These are phyloP conservation scores for Oncorhynchus clarkii DNA, from an alignment of 2,113 vertebrate genomes.

Conservation along the genomic window DNA sequence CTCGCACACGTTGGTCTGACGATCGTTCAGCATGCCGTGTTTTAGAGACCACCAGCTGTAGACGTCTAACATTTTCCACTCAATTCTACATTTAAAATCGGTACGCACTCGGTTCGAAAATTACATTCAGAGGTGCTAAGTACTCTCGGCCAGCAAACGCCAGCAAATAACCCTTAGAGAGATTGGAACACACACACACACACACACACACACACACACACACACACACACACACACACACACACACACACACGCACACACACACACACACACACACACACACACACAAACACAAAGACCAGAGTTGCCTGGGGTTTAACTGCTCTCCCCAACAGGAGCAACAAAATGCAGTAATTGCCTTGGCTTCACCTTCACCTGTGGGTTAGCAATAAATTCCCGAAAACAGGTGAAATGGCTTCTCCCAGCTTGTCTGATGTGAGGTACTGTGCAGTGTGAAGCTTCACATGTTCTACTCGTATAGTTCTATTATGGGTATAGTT, in stretches of 20 bases:
- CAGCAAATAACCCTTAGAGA: conserved; percentile 7
- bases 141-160: too few relatives aligned
- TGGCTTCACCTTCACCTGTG: conserved; percentile 3
- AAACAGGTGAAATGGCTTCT: conserved; percentile 25
- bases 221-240: too few relatives aligned
- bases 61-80: too few relatives aligned
- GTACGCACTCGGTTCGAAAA: too few relatives aligned
- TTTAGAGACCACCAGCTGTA: too few relatives aligned
- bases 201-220: too few relatives aligned
- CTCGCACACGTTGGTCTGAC: conserved; percentile 5
- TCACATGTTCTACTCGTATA: background rate
- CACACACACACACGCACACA: too few relatives aligned
- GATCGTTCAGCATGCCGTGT: too few relatives aligned
- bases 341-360: background rate
- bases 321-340: conserved; percentile 18
- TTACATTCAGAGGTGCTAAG: too few relatives aligned
- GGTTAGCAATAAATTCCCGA: conserved; percentile 5
- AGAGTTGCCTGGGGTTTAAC: conserved; percentile 52
- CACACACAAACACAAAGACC: too few relatives aligned
- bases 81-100: too few relatives aligned
- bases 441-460: background rate
- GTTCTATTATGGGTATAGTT: background rate
- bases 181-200: background rate
- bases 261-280: too few relatives aligned
- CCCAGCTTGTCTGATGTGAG: background rate